Evolutionary conservation across 2,113 vertebrate species (phyloP).

Genomic region (Hystrix cristata): DNA sequence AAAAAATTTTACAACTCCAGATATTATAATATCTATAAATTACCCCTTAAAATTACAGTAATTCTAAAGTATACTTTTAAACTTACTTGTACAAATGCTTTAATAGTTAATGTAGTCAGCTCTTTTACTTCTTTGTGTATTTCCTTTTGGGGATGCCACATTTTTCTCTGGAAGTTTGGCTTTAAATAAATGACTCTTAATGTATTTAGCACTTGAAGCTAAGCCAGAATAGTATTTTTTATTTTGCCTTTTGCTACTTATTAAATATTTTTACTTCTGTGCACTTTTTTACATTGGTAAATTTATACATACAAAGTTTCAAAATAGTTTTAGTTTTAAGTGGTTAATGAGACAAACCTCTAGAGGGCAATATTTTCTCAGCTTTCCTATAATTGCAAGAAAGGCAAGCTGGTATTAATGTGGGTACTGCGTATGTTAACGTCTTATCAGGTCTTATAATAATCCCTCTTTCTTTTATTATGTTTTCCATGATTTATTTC

Average conservation of each 20-base stretch:
- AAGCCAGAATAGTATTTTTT: not conserved
- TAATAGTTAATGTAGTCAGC: not conserved
- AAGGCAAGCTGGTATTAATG: not conserved
- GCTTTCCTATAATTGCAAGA: conserved; percentile 61
- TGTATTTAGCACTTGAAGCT: not conserved
- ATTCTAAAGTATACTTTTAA: not conserved
- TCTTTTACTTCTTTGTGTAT: not conserved
- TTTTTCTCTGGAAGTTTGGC: not conserved
- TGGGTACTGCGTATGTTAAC: not conserved
- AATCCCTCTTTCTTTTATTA: conserved; percentile 49
- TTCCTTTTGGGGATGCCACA: not conserved
- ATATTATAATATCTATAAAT: conserved; percentile 62
- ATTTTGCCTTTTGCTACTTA: not conserved
- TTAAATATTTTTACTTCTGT: not conserved
- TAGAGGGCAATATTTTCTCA: conserved; percentile 88
- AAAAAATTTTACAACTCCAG: conserved; percentile 56
- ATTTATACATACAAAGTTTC: not conserved
- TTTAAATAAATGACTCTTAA: conserved; percentile 4
- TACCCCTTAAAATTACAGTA: not conserved
- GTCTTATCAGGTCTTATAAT: conserved; percentile 44
- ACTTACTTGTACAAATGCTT: not conserved
- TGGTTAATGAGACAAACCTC: conserved; percentile 66
- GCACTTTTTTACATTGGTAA: not conserved
- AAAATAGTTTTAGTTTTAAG: not conserved
- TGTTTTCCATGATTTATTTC: not conserved